Percentiles rank a stretch among this genome's conserved stretches.
Conservation (phyloP, 92 coral and sea anemone species). For the Porites lobata region DNA sequence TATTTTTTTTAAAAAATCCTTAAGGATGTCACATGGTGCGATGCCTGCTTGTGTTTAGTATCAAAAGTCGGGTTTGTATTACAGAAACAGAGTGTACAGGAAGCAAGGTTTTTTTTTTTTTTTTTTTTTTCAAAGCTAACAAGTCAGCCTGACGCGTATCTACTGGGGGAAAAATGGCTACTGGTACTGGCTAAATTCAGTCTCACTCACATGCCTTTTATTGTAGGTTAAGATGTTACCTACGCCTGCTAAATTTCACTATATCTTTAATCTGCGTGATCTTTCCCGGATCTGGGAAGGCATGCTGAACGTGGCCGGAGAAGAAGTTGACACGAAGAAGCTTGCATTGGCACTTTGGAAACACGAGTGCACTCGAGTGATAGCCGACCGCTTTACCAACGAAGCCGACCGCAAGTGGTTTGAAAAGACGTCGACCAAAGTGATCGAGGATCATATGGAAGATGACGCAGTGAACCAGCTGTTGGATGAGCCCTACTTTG, state of each 20-base stretch:
- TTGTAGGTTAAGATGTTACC: constrained; percentile 86
- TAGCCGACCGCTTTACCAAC: constrained; percentile 94
- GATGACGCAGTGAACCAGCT: constrained; percentile 79
- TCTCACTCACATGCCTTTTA: too few relatives aligned
- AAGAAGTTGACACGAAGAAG: constrained; percentile 70
- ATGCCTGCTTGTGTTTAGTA: too few relatives aligned
- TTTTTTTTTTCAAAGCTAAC: too few relatives aligned
- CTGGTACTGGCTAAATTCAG: too few relatives aligned
- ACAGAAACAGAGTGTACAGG: too few relatives aligned
- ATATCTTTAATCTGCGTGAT: constrained; percentile 93
- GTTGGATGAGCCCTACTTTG: constrained; percentile 89
- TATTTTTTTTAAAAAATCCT: too few relatives aligned
- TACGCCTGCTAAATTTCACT: constrained; percentile 94
- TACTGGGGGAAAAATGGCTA: too few relatives aligned
- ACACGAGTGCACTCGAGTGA: constrained; percentile 92
- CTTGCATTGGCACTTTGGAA: constrained; percentile 86
- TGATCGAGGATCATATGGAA: constrained; percentile 77
- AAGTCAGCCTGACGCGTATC: too few relatives aligned
- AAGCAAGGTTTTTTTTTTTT: too few relatives aligned
- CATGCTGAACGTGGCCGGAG: constrained; percentile 87
- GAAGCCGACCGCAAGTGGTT: constrained; percentile 88
- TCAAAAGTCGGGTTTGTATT: too few relatives aligned
- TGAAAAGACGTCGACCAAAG: constrained; percentile 73
- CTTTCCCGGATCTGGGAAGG: constrained; percentile 97
- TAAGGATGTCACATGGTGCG: too few relatives aligned